Conservation (phyloP, 2,113 vertebrate species). For the Talpa occidentalis region DNA sequence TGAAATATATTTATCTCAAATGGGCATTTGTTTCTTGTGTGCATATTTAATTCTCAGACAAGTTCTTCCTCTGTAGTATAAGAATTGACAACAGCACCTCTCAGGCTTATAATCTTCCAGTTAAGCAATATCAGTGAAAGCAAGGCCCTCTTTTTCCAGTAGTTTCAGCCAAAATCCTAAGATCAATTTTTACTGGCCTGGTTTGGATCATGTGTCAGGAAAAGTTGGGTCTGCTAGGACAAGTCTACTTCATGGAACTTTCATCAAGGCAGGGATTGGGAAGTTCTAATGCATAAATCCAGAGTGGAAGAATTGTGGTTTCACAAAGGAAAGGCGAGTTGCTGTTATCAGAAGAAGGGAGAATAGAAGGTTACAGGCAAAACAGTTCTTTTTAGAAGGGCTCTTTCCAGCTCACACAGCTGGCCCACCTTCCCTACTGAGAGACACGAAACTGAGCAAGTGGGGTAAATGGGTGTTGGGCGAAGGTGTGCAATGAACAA, state of each 20-base stretch:
- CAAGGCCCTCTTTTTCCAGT: not conserved
- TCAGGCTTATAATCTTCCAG: not conserved
- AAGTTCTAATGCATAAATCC: not conserved
- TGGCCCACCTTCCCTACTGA: not conserved
- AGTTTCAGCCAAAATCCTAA: not conserved
- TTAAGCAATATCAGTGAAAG: not conserved
- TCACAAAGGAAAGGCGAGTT: not conserved
- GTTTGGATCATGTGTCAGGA: not conserved
- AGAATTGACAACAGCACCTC: not conserved
- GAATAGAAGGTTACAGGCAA: not conserved
- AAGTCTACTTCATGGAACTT: not conserved
- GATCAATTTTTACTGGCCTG: not conserved
- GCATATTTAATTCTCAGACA: not conserved
- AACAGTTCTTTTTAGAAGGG: not conserved
- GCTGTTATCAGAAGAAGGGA: not conserved
- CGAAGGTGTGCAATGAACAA: not conserved
- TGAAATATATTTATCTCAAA: not conserved
- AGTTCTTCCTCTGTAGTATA: not conserved
- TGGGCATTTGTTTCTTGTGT: not conserved
- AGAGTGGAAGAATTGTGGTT: not conserved
- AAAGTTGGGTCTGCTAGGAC: not conserved
- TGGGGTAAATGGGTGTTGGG: too few species aligned
- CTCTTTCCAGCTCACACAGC: not conserved
- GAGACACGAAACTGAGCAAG: not conserved
- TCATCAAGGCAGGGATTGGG: too few species aligned